Evolutionary conservation across 1,140 invertebrate genomes (phyloP), one percentile per base, ranked within the genome.

Genomic region (Kradibia gibbosae): DNA sequence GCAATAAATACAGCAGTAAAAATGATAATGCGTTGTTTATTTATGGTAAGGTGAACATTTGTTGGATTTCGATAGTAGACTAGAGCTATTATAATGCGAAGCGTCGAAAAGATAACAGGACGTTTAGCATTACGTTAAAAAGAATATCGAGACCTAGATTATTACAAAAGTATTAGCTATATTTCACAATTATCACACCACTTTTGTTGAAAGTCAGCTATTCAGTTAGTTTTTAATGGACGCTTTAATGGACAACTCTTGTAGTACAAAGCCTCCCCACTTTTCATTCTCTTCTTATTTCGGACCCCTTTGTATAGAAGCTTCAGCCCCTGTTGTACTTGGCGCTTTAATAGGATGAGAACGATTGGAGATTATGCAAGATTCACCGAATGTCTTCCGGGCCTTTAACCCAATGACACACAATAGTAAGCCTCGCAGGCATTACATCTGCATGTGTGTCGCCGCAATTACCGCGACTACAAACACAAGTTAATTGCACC

Each of bases 311-410:
- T 28, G 31, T 75, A 75, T 3, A 75, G 7, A 67, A 55, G 22
- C 15, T 53, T 53, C 42, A 25, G 22, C 75, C 65, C 70, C 62
- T 60, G n/a, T 34, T 1, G 10, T 31, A 65, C 25, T 36, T 39
- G 57, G 70, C 1, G 60, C 55, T 84, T 83, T 85, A 86, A 85
- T 84, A 83, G 85, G 80, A 28, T 50, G 13, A 77, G 36, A 48
- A 11, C 67, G 75, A 83, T 84, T 81, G 65, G 76, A 84, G 83
- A 83, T 86, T 83, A 55, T 76, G 55, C 42, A 70, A 84, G 77
- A 87, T 86, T 85, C 82, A 70, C 65, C 80, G 81, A 89, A 86
- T 86, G 85, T 86, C 84, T 89, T 89, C 88, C 87, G 88, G 84
- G 86, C 78, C 85, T 87, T 85, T 84, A 87, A 86, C 84, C 81